Percentiles rank a stretch among this genome's conserved stretches.
These are phyloP conservation scores for Sipha flava DNA, from an alignment of 1,140 invertebrate species.

Conservation along the genomic window DNA sequence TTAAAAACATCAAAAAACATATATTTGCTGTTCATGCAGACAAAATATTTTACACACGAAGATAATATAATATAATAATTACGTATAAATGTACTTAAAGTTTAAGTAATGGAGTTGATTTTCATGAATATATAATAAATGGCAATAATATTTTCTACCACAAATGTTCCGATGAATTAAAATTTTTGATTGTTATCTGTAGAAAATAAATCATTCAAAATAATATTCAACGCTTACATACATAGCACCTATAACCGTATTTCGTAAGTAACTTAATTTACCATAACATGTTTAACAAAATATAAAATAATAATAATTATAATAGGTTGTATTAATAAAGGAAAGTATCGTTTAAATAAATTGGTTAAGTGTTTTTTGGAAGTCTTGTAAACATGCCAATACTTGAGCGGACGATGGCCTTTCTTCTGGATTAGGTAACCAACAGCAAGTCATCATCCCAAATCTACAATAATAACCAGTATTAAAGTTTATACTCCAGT, in stretches of 20 bases:
- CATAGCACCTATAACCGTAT: slow-evolving; percentile 3
- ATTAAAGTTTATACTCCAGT: background rate
- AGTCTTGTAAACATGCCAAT: slow-evolving; percentile 75
- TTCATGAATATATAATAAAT: background rate
- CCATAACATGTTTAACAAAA: background rate
- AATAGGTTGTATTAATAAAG: background rate
- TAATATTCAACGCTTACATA: background rate
- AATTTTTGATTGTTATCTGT: background rate
- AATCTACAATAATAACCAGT: slow-evolving; percentile 52
- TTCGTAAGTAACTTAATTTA: background rate
- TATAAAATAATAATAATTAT: background rate
- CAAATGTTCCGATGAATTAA: background rate
- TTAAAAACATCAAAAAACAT: background rate
- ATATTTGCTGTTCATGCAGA: background rate
- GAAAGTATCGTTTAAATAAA: slow-evolving; percentile 52
- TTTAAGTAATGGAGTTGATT: background rate
- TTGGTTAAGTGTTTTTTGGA: slow-evolving; percentile 69
- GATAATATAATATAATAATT: background rate
- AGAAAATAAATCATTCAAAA: background rate
- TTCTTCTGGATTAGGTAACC: slow-evolving; percentile 66
- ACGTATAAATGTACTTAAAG: background rate
- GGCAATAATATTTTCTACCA: background rate
- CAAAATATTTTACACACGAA: background rate
- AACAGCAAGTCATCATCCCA: slow-evolving; percentile 84
- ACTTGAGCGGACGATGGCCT: slow-evolving; percentile 75